Conservation (phyloP, 2,888 invertebrate species). For the Scaptodrosophila latifasciaeformis region DNA sequence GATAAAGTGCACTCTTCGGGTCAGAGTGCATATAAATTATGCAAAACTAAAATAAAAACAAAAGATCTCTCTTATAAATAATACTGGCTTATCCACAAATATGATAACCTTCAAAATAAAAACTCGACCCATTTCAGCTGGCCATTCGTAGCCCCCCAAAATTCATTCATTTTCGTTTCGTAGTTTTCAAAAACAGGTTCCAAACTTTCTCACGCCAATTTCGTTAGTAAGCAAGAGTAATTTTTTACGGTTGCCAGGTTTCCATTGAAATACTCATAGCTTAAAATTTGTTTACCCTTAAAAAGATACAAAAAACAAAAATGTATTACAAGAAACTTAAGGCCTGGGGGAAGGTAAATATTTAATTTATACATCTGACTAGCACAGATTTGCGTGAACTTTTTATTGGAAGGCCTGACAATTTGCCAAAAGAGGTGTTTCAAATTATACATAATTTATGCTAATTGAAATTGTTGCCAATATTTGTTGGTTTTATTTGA, state of each 20-base stretch:
- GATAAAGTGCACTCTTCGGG: conserved; percentile 36
- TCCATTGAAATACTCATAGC: no score
- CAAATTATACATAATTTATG: conserved; percentile 44
- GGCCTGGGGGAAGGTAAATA: no score
- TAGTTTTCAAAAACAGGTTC: conserved; percentile 69
- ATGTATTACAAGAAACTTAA: conserved; percentile 13
- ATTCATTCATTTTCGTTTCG: no score
- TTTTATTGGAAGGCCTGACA: no score
- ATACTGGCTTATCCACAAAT: conserved; percentile 15
- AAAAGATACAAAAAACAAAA: conserved; percentile 1
- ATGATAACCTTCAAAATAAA: conserved; percentile 27
- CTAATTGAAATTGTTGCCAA: conserved; percentile 27
- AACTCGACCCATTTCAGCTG: conserved; percentile 24
- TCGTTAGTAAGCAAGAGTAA: no score
- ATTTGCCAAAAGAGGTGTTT: no score
- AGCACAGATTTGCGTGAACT: no score
- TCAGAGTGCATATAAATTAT: conserved; percentile 39
- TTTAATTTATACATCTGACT: no score
- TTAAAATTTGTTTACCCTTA: no score
- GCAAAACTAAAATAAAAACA: conserved; percentile 1
- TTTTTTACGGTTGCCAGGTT: no score
- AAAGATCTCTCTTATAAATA: conserved; percentile 35
- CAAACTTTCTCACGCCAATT: conserved; percentile 66
- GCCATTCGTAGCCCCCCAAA: no score
- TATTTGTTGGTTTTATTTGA: conserved; percentile 11